These are phyloP conservation scores for Ecdyonurus torrentis DNA, from an alignment of 2,888 invertebrate genomes.

Conservation along the genomic window DNA sequence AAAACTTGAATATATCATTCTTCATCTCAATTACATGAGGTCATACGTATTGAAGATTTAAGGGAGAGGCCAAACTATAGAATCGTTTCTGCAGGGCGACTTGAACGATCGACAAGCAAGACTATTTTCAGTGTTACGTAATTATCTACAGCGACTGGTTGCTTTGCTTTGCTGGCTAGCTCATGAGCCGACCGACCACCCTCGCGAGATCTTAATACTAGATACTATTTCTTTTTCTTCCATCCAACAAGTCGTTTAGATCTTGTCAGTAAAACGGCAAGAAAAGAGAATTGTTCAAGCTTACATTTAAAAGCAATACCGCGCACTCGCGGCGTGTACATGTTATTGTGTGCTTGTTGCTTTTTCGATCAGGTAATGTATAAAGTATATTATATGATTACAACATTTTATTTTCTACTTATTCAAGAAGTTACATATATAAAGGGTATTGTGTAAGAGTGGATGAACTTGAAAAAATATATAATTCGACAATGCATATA, in stretches of 20 bases:
- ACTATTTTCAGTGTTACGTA: neutral
- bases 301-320: neutral
- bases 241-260: neutral
- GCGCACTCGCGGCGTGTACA: neutral
- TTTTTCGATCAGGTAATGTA: too few relatives aligned
- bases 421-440: too few relatives aligned
- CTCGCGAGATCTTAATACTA: neutral
- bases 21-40: neutral
- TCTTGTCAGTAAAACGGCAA: neutral
- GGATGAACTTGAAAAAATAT: too few relatives aligned
- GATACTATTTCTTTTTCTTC: neutral
- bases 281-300: neutral
- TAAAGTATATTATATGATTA: too few relatives aligned
- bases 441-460: too few relatives aligned
- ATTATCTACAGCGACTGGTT: neutral
- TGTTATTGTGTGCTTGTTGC: neutral
- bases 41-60: too few relatives aligned
- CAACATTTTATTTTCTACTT: too few relatives aligned
- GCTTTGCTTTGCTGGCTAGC: neutral
- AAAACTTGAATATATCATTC: too few relatives aligned
- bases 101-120: neutral
- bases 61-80: neutral
- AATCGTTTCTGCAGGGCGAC: neutral
- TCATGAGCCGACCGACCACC: neutral
- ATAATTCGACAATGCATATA: too few relatives aligned